Evolutionary conservation across 2,888 invertebrate genomes (phyloP).

Genomic region (Nemapogon koenigi): DNA sequence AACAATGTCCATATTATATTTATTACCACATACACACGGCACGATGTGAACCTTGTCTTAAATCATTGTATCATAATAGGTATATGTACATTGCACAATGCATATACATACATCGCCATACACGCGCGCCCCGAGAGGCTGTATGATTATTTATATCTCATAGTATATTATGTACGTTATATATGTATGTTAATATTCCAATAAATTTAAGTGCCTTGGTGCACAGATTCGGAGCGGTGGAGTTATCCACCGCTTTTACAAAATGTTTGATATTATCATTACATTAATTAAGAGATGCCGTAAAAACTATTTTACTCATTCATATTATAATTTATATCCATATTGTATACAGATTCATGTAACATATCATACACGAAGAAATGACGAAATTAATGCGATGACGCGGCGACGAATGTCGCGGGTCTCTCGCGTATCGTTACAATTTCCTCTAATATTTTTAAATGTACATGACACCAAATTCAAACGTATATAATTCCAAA

Average conservation of each 20-base stretch:
- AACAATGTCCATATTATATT: slow-evolving; percentile 90
- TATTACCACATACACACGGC: slow-evolving; percentile 90
- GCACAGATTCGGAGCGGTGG: slow-evolving; percentile 63
- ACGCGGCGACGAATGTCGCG: slow-evolving; percentile 46
- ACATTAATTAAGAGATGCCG: slow-evolving; percentile 64
- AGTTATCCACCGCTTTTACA: slow-evolving; percentile 60
- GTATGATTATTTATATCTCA: slow-evolving; percentile 63
- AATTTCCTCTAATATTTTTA: slow-evolving; percentile 61
- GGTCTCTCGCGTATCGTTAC: slow-evolving; percentile 58
- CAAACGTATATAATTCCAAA: slow-evolving; percentile 66
- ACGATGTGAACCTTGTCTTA: slow-evolving; percentile 90
- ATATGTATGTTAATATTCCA: slow-evolving; percentile 66
- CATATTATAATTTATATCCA: slow-evolving; percentile 64
- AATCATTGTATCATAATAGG: slow-evolving; percentile 75
- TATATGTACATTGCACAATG: slow-evolving; percentile 77
- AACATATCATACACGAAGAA: slow-evolving; percentile 70
- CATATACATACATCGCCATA: slow-evolving; percentile 73
- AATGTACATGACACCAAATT: slow-evolving; percentile 67
- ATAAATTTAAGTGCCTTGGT: slow-evolving; percentile 67
- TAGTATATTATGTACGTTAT: slow-evolving; percentile 64
- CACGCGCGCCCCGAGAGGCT: slow-evolving; percentile 70
- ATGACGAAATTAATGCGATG: slow-evolving; percentile 62
- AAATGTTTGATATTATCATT: slow-evolving; percentile 64
- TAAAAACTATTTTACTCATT: slow-evolving; percentile 64
- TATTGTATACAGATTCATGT: slow-evolving; percentile 70